Percentiles rank a stretch among this genome's conserved stretches.
Evolutionary conservation across 2,113 vertebrate species (phyloP).

Genomic region (Sarotherodon lohbergeri): DNA sequence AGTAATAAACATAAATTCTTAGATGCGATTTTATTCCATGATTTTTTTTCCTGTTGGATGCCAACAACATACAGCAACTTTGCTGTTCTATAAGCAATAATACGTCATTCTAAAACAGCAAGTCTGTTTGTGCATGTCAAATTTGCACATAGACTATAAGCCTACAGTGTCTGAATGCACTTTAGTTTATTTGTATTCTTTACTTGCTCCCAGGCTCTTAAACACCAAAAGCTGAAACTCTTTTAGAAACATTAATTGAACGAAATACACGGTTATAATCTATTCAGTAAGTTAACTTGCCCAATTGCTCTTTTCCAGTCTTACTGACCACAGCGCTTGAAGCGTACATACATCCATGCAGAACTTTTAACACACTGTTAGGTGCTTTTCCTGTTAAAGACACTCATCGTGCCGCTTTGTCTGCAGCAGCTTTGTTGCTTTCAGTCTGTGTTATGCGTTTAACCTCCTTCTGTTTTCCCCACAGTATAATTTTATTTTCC

Average conservation of each 20-base stretch:
- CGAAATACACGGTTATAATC: not conserved
- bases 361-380: not conserved
- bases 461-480: not conserved
- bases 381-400: not conserved
- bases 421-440: not conserved
- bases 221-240: accelerated
- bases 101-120: not conserved
- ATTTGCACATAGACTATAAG: not conserved
- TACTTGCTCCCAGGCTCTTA: not conserved
- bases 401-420: not conserved
- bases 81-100: not conserved
- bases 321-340: not conserved
- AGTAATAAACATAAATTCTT: not conserved
- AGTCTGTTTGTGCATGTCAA: accelerated
- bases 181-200: not conserved
- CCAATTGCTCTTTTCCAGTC: not conserved
- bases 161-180: not conserved
- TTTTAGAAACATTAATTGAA: not conserved
- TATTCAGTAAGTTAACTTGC: not conserved
- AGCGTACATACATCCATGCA: not conserved
- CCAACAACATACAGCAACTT: not conserved
- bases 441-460: not conserved
- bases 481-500: not conserved
- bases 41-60: not conserved
- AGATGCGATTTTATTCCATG: accelerated